Base-by-base conservation (phyloP, 2,888 invertebrate genomes). In the Balanococcus diminutus region DNA sequence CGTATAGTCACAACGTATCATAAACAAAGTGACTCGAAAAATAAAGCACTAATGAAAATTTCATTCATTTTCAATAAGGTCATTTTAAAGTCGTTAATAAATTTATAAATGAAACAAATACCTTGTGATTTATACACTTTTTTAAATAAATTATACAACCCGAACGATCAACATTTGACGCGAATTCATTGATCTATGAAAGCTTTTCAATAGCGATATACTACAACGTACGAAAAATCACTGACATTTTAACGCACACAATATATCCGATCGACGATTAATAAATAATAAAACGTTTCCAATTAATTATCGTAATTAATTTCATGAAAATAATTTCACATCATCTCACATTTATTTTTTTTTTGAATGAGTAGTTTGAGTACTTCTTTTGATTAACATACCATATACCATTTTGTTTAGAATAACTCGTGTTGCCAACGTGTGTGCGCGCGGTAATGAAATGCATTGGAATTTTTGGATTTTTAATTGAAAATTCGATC, bases 11-110 rank as follows among this genome's bases (percentile, higher is more conserved):
- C 75, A 75, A 16, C 61, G 75, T 75, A 75, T 67, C 25, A 28
- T 75, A 75, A 75, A 75, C 75, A 75, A 75, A 31, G 75, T 75
- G 75, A 75, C 75, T 75, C 75, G 75, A 75, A 67, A 51, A 67
- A 32, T 75, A 75, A 31, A 75, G 75, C 75, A 75, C 75, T 32
- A 32, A 32, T 32, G 32, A 75, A 75, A 75, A 32, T 32, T 32
- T 75, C n/a, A 32, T 25, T 75, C 32, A 75, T 75, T 75, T 61
- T 75, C 75, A 75, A 75, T 32, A 8, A 32, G 31, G 32, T 32
- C 75, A 19, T 75, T 67, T 75, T 32, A 75, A 75, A 75, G 75
- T 75, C 75, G 75, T 75, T 75, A 75, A 75, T 75, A 75, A 75
- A 32, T 75, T 32, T 75, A 75, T 31, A 75, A 75, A 75, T n/a